A percentile compares a stretch with the other conserved stretches of the same genome.
Evolutionary conservation across 2,113 vertebrate species (phyloP).

Genomic region (Salvelinus namaycush): DNA sequence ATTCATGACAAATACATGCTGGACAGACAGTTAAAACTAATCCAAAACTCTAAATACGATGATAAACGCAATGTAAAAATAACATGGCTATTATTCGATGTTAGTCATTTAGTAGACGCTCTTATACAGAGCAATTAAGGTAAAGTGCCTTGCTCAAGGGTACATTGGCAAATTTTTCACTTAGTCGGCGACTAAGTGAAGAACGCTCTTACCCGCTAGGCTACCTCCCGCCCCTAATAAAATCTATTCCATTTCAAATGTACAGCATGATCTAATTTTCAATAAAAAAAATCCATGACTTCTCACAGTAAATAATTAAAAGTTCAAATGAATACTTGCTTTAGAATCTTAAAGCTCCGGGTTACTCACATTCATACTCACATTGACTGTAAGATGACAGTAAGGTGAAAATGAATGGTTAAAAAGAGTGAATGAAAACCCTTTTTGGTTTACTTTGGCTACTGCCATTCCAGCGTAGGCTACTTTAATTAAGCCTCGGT

Average conservation of each 20-base stretch:
- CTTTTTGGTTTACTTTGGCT: background rate
- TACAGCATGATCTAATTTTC: no score
- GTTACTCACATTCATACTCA: background rate
- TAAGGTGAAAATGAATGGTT: background rate
- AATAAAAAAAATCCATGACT: slow-evolving; percentile 3
- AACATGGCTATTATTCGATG: no score
- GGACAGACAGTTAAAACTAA: background rate
- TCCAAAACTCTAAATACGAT: background rate
- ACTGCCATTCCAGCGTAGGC: background rate
- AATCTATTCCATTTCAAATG: slow-evolving; percentile 3
- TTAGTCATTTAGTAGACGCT: no score
- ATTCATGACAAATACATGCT: background rate
- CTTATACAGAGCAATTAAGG: no score
- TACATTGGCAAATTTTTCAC: no score
- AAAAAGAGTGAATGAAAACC: background rate
- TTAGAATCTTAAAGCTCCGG: slow-evolving; percentile 4
- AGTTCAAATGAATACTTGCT: background rate
- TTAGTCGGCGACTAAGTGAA: no score
- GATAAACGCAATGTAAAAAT: no score
- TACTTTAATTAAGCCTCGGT: background rate
- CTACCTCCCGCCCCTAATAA: no score
- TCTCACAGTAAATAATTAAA: slow-evolving; percentile 24
- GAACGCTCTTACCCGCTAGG: no score
- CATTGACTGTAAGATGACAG: background rate
- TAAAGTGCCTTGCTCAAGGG: no score